phyloP scores from a whole-genome alignment of 1,140 invertebrate species.

The Diorhabda sublineata region DNA sequence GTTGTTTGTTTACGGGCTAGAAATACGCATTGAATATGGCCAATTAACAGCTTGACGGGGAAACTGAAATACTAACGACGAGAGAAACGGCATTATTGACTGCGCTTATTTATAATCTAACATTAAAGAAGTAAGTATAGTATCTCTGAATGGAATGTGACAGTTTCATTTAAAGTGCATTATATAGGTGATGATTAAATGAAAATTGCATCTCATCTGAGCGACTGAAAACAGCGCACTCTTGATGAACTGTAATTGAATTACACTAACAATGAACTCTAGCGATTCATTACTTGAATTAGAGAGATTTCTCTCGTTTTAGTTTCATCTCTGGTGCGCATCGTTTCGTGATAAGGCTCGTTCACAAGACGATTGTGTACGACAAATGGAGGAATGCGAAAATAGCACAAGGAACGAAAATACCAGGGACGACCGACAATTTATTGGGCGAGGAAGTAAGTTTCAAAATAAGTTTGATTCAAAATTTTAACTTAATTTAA shows the following conservation, averaged over 20 bases:
- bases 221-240: slow-evolving; percentile 45
- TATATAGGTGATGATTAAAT: slow-evolving; percentile 48
- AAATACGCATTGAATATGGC: slow-evolving; percentile 13
- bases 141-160: no score
- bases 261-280: slow-evolving; percentile 42
- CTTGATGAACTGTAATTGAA: slow-evolving; percentile 47
- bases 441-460: no score
- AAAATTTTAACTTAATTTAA: no score
- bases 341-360: slow-evolving; percentile 25
- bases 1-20: slow-evolving; percentile 25
- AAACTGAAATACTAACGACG: neutral
- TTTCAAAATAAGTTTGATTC: no score
- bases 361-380: slow-evolving; percentile 28
- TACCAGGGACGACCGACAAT: no score
- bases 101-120: no score
- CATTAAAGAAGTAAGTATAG: no score
- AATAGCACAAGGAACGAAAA: no score
- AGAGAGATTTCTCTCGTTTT: slow-evolving; percentile 1
- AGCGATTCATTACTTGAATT: slow-evolving; percentile 12
- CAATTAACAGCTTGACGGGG: neutral
- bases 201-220: slow-evolving; percentile 47
- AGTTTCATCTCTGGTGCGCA: slow-evolving; percentile 16
- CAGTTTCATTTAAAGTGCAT: slow-evolving; percentile 42
- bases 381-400: no score
- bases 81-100: no score